Conservation (phyloP, 2,113 vertebrate genomes). For the Halichoerus grypus region DNA sequence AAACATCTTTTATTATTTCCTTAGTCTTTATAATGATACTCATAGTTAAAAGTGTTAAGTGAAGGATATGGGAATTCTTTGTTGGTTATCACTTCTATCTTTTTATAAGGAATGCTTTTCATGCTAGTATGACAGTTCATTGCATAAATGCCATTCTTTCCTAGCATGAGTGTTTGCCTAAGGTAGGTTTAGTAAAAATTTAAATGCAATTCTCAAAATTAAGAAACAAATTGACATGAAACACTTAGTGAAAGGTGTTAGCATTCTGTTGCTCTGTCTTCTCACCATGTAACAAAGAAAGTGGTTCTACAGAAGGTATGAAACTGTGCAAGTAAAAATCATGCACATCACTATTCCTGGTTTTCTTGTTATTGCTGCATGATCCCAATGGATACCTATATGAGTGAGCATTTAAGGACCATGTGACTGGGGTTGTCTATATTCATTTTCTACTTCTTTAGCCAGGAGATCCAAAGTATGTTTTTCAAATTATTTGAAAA, state of each 20-base stretch:
- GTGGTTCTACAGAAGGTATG: background rate
- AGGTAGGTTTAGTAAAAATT: background rate
- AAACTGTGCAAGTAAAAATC: background rate
- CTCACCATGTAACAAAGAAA: background rate
- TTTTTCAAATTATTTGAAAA: slow-evolving; percentile 41
- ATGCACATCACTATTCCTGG: background rate
- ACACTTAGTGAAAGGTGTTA: background rate
- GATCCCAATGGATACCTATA: background rate
- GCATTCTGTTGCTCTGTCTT: background rate
- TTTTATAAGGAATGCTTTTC: background rate
- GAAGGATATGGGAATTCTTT: background rate
- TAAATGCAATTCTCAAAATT: slow-evolving; percentile 34
- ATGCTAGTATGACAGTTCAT: background rate
- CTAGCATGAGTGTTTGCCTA: background rate
- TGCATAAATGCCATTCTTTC: slow-evolving; percentile 9
- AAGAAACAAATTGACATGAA: background rate
- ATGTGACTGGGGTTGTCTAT: background rate
- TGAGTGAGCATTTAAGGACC: background rate
- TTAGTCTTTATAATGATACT: background rate
- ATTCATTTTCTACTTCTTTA: background rate
- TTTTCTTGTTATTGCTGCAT: background rate
- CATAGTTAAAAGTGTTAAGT: background rate
- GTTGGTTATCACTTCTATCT: background rate
- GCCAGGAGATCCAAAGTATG: background rate
- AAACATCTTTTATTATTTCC: background rate